Base-by-base conservation (phyloP, 2,797 vertebrate genomes). In the Botia almorhae region DNA sequence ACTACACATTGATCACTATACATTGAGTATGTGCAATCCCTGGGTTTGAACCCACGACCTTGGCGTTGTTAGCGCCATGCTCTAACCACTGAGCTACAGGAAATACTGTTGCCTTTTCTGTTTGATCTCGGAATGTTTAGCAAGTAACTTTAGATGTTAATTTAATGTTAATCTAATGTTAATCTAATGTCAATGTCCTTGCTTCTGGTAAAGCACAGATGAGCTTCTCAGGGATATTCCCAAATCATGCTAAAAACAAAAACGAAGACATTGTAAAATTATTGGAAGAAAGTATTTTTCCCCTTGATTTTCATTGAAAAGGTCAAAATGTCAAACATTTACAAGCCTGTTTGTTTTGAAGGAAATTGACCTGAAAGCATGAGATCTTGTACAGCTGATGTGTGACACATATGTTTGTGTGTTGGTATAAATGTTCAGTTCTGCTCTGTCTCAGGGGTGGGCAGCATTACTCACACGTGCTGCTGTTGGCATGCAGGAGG, bases 381-480 rank as follows among this genome's bases (percentile, higher is more conserved):
- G 2, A 21, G 51, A 69, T 39, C 12, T 77, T 33, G 21, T 58
- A 58, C 36, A 46, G 36, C 21, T 58, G 33, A 78, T 69, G 17
- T 23, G 8, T 50, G 43, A 46, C 43, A 46, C 10, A 10, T 43
- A 36, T 36, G 43, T 46, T 46, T 46, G 43, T 46, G 43, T 46
- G 43, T 10, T 46, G 43, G 33, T 46, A 11, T 46, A 76, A 82
- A 36, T 81, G 69, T 84, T 81, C 82, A 55, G 33, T 21, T 0
- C 13, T 39, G 50, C 17, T 69, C 16, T 51, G n/a, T 23, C 21
- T 69, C 11, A 50, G 10, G 14, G 21, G 46, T 64, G 80, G 68
- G 53, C 83, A 71, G 12, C 26, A 7, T 14, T 43, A 11, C 19
- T 14, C 11, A 29, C 2, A 8, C 17, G 11, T 48, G 39, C 21